phyloP scores from a whole-genome alignment of 2,797 vertebrate genomes.

The Sebastes nivosus region DNA sequence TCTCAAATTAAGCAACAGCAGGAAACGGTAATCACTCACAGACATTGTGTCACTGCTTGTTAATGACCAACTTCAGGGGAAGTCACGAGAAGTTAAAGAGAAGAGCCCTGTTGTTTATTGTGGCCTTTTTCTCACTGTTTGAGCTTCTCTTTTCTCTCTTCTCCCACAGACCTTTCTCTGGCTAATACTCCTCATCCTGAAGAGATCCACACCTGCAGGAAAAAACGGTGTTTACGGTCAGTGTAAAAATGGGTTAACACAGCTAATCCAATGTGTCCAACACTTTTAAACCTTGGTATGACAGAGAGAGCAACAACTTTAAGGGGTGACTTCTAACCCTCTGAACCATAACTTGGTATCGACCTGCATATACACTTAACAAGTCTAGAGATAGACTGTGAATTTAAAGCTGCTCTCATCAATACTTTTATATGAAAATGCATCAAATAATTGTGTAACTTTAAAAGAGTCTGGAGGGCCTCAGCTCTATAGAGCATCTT shows the following conservation, averaged over 20 bases:
- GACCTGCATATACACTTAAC: too few relatives aligned
- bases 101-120: conserved; percentile 51
- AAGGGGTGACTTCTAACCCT: background rate
- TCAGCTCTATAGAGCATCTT: too few relatives aligned
- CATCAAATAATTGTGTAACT: too few relatives aligned
- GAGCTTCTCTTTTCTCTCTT: conserved; percentile 12
- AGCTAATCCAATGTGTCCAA: background rate
- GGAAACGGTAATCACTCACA: conserved; percentile 79
- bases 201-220: background rate
- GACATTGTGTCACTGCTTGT: conserved; percentile 68
- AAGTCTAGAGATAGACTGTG: too few relatives aligned
- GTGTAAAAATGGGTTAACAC: background rate
- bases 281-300: background rate
- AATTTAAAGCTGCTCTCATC: too few relatives aligned
- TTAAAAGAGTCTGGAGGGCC: too few relatives aligned
- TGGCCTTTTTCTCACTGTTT: conserved; percentile 23
- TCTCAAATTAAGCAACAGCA: conserved; percentile 77
- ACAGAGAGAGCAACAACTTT: background rate
- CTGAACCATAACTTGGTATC: background rate
- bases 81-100: conserved; percentile 56
- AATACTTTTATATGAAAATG: too few relatives aligned
- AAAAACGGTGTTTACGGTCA: too few relatives aligned
- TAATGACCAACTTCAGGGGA: conserved; percentile 79
- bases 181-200: conserved; percentile 1
- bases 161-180: background rate